A percentile compares a stretch with the other conserved stretches of the same genome.
Conservation (phyloP, 2,888 invertebrate species). For the Brachycybe producta region DNA sequence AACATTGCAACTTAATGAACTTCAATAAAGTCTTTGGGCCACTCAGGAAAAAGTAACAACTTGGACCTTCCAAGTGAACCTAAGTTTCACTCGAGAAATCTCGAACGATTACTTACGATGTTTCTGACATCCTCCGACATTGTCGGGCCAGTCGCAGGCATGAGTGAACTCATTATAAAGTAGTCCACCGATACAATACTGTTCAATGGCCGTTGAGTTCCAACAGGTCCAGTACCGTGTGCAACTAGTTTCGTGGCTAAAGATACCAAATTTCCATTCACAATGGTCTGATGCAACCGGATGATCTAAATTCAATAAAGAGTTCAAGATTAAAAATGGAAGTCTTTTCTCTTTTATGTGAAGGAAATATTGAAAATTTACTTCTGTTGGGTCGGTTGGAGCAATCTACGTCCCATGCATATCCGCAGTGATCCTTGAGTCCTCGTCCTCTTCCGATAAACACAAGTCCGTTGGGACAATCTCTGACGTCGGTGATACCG, state of each 20-base stretch:
- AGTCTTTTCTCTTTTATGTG: constrained; percentile 20
- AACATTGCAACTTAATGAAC: not conserved
- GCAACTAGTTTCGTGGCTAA: constrained; percentile 85
- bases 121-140: constrained; percentile 83
- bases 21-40: not conserved
- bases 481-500: constrained; percentile 25
- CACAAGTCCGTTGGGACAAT: constrained; percentile 32
- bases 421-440: constrained; percentile 30
- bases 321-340: not conserved
- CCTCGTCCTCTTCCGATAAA: constrained; percentile 28
- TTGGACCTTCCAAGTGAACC: no score
- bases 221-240: constrained; percentile 89
- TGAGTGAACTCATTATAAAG: constrained; percentile 80
- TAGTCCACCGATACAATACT: constrained; percentile 79
- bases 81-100: no score
- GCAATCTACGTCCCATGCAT: constrained; percentile 32
- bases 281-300: constrained; percentile 75
- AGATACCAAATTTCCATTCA: constrained; percentile 84
- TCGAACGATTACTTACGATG: constrained; percentile 86
- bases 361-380: constrained; percentile 24
- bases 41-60: not conserved
- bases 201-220: constrained; percentile 86
- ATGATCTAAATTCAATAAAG: constrained; percentile 45
- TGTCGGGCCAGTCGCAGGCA: constrained; percentile 88
- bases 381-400: constrained; percentile 27